These are phyloP conservation scores for Rhopalosiphum nymphaeae DNA, from an alignment of 2,888 invertebrate genomes.

Conservation along the genomic window DNA sequence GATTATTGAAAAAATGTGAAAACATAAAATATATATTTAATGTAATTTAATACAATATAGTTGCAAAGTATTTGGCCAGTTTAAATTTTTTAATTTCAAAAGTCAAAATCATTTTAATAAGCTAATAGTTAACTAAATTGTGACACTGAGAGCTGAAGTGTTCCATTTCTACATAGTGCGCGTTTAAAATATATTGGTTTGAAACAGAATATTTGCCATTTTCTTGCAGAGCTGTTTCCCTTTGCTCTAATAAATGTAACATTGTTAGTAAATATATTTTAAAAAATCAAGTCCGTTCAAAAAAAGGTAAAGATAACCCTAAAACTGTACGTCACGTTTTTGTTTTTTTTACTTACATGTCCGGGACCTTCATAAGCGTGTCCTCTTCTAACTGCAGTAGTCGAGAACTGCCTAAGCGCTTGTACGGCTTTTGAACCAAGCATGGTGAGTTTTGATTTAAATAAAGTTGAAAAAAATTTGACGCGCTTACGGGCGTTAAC, in stretches of 20 bases:
- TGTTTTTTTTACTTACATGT: slow-evolving; percentile 35
- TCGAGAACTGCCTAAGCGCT: slow-evolving; percentile 44
- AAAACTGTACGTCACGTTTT: not conserved
- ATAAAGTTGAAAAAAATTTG: not conserved
- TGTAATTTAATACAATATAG: not conserved
- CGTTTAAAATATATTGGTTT: not conserved
- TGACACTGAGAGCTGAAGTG: not conserved
- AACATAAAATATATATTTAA: not conserved
- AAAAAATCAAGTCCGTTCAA: not conserved
- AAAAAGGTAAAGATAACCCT: not conserved
- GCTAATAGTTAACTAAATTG: not conserved
- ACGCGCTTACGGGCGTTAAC: not conserved
- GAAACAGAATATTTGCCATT: not conserved
- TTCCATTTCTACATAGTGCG: not conserved
- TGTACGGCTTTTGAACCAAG: slow-evolving; percentile 31
- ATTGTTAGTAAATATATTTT: not conserved
- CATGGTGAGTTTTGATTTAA: not conserved
- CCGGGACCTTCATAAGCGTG: slow-evolving; percentile 52
- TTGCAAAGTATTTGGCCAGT: accelerated
- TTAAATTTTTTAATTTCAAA: not conserved
- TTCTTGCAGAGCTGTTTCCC: too few species aligned
- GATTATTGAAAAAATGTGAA: too few species aligned
- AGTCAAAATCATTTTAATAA: not conserved
- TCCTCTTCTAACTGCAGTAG: slow-evolving; percentile 1
- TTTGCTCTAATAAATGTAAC: not conserved